Evolutionary conservation across 2,888 invertebrate species (phyloP).

Genomic region (Zeuzera pyrina): DNA sequence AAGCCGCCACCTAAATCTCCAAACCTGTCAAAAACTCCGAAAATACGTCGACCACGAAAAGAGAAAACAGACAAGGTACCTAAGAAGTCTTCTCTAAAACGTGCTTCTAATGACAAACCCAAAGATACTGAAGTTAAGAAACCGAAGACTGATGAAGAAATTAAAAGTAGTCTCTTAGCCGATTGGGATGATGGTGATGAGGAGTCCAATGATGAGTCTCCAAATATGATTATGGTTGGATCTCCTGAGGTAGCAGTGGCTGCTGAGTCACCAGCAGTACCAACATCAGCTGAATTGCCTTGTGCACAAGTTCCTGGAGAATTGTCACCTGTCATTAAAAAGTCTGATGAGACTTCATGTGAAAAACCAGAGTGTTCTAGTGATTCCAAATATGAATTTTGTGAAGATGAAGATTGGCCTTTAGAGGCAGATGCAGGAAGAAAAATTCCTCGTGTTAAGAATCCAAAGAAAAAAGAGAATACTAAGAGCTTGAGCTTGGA

Average conservation of each 20-base stretch:
- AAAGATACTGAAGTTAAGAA: constrained; percentile 49
- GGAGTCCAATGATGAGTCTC: constrained; percentile 48
- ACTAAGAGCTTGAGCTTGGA: constrained; percentile 54
- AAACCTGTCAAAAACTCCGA: constrained; percentile 34
- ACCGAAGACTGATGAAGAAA: constrained; percentile 74
- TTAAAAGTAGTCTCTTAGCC: constrained; percentile 79
- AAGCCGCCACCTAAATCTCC: constrained; percentile 33
- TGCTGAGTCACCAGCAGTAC: constrained; percentile 48
- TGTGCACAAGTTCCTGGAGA: constrained; percentile 33
- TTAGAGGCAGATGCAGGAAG: constrained; percentile 70
- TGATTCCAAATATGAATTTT: constrained; percentile 85
- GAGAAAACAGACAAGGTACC: constrained; percentile 20
- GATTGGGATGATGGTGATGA: constrained; percentile 82
- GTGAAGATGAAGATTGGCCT: constrained; percentile 79
- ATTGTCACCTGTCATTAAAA: constrained; percentile 28
- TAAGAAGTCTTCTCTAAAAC: constrained; percentile 56
- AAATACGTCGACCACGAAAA: constrained; percentile 3
- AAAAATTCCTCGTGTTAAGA: constrained; percentile 77
- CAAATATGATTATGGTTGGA: constrained; percentile 31
- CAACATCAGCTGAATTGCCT: constrained; percentile 48
- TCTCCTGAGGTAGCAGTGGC: constrained; percentile 49
- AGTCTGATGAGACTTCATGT: constrained; percentile 24
- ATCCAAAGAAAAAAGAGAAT: constrained; percentile 52
- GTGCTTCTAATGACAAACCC: constrained; percentile 40
- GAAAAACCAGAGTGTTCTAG: constrained; percentile 61